phyloP scores from a whole-genome alignment of 2,888 invertebrate genomes.

The Philereme vetulata region DNA sequence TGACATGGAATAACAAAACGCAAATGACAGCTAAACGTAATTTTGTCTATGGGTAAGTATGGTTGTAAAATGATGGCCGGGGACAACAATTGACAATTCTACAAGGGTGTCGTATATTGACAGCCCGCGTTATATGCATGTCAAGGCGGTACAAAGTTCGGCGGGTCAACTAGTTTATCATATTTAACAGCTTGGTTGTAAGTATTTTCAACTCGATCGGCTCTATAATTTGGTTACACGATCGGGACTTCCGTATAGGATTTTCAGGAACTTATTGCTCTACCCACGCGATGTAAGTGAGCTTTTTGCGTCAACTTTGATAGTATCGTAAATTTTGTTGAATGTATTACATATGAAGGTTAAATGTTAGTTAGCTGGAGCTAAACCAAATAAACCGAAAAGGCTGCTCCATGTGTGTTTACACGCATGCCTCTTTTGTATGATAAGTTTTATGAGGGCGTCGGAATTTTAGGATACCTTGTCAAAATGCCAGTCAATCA shows the following conservation, averaged over 20 bases:
- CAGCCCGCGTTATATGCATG: too few relatives aligned
- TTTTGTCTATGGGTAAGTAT: too few relatives aligned
- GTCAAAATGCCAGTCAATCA: conserved; percentile 1
- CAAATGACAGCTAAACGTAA: too few relatives aligned
- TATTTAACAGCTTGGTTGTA: not conserved
- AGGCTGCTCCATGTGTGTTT: not conserved
- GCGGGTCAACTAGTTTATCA: too few relatives aligned
- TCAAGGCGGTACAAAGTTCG: too few relatives aligned
- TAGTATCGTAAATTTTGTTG: conserved; percentile 19
- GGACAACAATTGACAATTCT: too few relatives aligned
- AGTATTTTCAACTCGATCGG: conserved; percentile 3
- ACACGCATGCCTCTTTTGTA: not conserved
- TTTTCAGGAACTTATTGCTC: conserved; percentile 6
- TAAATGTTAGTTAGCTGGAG: conserved; percentile 12
- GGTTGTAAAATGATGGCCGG: too few relatives aligned
- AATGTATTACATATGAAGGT: conserved; percentile 11
- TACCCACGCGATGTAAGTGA: conserved; percentile 10
- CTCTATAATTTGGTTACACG: not conserved
- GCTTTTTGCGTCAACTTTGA: conserved; percentile 12
- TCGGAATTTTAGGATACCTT: too few relatives aligned
- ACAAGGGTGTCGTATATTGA: too few relatives aligned
- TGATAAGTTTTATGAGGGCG: too few relatives aligned
- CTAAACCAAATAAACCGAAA: conserved; percentile 5
- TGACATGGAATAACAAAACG: too few relatives aligned
- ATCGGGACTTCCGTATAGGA: conserved; percentile 1